Evolutionary conservation across 2,888 invertebrate species (phyloP).

Genomic region (Masnerella sp.): DNA sequence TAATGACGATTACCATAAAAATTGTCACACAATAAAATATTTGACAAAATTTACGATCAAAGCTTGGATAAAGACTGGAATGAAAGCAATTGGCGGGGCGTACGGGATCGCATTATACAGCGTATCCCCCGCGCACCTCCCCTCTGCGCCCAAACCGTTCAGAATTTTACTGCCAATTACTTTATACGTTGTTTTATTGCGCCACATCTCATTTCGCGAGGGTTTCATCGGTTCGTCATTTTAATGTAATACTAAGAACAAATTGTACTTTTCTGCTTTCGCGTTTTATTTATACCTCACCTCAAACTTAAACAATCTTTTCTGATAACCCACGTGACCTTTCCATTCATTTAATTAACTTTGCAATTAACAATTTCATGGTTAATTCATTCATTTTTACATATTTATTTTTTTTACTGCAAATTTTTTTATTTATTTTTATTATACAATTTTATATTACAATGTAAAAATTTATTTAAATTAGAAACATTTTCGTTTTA

Average conservation of each 20-base stretch:
- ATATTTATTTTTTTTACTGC: too few relatives aligned
- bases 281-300: too few relatives aligned
- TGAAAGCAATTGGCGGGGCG: conserved; percentile 35
- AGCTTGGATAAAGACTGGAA: conserved; percentile 16
- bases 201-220: conserved; percentile 61
- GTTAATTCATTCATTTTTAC: too few relatives aligned
- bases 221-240: conserved; percentile 40
- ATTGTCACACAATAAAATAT: conserved; percentile 77
- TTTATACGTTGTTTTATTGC: conserved; percentile 74
- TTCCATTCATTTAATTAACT: too few relatives aligned
- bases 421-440: too few relatives aligned
- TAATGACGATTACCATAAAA: conserved; percentile 78
- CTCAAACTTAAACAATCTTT: too few relatives aligned
- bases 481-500: too few relatives aligned
- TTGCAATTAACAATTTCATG: too few relatives aligned
- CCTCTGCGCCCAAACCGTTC: conserved; percentile 62
- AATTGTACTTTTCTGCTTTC: too few relatives aligned
- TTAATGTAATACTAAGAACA: conserved; percentile 36
- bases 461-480: too few relatives aligned
- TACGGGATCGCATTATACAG: conserved; percentile 35
- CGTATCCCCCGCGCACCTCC: conserved; percentile 37
- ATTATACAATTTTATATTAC: too few relatives aligned
- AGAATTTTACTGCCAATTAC: conserved; percentile 76
- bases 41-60: conserved; percentile 73
- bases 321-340: too few relatives aligned